Evolutionary conservation across 2,888 invertebrate species (phyloP).

Genomic region (Acholoe squamosa): DNA sequence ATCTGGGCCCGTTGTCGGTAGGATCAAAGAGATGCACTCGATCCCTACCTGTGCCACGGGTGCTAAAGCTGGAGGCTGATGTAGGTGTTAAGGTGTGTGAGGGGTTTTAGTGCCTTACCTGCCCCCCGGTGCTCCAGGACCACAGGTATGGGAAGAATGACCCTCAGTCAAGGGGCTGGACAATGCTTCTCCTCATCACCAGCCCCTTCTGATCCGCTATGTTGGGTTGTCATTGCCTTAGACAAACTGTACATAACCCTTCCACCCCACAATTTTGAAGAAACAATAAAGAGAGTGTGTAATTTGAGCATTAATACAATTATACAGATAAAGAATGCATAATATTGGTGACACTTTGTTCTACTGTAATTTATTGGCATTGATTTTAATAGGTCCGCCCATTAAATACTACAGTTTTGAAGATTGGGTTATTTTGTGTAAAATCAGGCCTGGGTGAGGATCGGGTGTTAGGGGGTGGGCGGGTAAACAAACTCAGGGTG

Average conservation of each 20-base stretch:
- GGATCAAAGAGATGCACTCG: neutral
- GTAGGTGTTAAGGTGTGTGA: neutral
- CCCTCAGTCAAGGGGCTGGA: neutral
- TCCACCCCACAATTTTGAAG: neutral
- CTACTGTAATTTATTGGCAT: no score
- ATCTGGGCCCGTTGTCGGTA: conserved; percentile 5
- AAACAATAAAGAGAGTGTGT: neutral
- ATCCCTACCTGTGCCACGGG: conserved; percentile 1
- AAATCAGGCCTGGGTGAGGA: no score
- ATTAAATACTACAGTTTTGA: no score
- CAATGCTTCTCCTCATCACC: neutral
- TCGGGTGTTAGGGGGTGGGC: neutral
- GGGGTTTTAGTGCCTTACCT: conserved; percentile 6
- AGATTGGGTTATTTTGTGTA: no score
- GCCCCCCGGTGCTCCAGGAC: neutral
- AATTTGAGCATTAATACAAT: neutral
- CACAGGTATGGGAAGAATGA: conserved; percentile 28
- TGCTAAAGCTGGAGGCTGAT: conserved; percentile 21
- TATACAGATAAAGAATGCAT: no score
- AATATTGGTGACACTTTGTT: no score
- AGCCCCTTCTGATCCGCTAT: neutral
- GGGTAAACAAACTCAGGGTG: conserved; percentile 33
- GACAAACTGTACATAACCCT: conserved; percentile 12
- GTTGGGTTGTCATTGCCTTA: conserved; percentile 15
- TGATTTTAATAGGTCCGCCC: no score